Evolutionary conservation across 2,888 invertebrate genomes (phyloP).

Genomic region (Dendrolimus houi): DNA sequence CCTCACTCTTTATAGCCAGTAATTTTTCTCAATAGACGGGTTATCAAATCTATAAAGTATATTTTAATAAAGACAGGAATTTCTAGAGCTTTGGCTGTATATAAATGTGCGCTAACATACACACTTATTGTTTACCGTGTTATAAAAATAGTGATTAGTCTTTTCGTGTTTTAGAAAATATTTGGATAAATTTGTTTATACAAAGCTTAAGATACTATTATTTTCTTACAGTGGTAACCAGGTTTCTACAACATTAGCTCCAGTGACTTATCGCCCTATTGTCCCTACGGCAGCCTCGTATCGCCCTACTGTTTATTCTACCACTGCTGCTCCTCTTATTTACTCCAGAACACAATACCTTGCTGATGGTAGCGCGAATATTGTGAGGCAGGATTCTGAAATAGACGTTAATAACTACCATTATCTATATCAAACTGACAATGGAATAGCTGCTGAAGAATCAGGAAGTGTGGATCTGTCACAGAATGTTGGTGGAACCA

Average conservation of each 20-base stretch:
- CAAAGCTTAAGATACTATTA: background rate
- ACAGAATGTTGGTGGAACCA: slow-evolving; percentile 72
- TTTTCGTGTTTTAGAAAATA: no score
- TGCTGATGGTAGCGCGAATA: slow-evolving; percentile 70
- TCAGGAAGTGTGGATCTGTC: slow-evolving; percentile 75
- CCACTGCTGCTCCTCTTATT: slow-evolving; percentile 12
- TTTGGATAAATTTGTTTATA: no score
- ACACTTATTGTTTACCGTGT: no score
- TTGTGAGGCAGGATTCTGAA: slow-evolving; percentile 70
- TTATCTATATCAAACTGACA: slow-evolving; percentile 79
- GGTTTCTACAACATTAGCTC: slow-evolving; percentile 21
- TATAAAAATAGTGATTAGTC: no score
- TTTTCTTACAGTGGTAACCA: slow-evolving; percentile 31
- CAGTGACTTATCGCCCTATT: slow-evolving; percentile 35
- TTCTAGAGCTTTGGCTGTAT: no score
- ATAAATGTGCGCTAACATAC: no score
- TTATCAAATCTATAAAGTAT: no score
- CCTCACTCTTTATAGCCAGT: no score
- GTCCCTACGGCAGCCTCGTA: slow-evolving; percentile 20
- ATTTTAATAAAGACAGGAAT: no score
- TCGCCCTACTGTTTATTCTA: slow-evolving; percentile 15
- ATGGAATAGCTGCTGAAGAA: slow-evolving; percentile 80
- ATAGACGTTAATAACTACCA: slow-evolving; percentile 74
- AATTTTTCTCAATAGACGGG: no score
- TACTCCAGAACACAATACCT: slow-evolving; percentile 25